phyloP scores from a whole-genome alignment of 2,797 vertebrate genomes.

The Poeciliopsis gracilis region DNA sequence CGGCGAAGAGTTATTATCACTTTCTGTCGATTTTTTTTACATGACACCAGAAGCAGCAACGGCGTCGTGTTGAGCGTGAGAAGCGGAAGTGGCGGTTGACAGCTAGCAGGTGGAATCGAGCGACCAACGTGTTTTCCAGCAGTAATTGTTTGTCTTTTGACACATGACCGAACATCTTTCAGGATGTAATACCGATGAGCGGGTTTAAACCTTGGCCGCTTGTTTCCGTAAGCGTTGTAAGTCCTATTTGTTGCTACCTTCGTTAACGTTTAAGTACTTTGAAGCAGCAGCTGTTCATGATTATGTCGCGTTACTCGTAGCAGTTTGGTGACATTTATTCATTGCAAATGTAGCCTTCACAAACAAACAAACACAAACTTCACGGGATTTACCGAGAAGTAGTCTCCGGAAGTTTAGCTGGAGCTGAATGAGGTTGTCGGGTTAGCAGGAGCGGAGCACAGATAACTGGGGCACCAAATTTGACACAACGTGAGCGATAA shows the following conservation, averaged over 20 bases:
- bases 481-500: not conserved
- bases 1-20: no score
- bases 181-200: no score
- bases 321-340: not conserved
- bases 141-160: not conserved
- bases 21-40: not conserved
- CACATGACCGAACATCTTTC: not conserved
- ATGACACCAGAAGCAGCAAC: accelerated
- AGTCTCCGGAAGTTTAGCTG: not conserved
- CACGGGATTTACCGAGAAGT: not conserved
- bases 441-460: not conserved
- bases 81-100: constrained; percentile 55
- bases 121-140: not conserved
- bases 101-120: constrained; percentile 60
- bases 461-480: not conserved
- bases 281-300: not conserved
- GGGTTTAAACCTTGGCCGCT: not conserved
- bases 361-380: no score
- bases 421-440: not conserved
- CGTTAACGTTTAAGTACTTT: not conserved
- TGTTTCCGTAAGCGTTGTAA: not conserved
- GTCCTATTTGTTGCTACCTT: not conserved
- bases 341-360: not conserved
- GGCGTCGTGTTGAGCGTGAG: not conserved
- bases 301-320: not conserved